Percentiles rank a stretch among this genome's conserved stretches.
Evolutionary conservation across 35 echinoderm and acorn worm genomes (phyloP).

Genomic region (Heliocidaris erythrogramma): DNA sequence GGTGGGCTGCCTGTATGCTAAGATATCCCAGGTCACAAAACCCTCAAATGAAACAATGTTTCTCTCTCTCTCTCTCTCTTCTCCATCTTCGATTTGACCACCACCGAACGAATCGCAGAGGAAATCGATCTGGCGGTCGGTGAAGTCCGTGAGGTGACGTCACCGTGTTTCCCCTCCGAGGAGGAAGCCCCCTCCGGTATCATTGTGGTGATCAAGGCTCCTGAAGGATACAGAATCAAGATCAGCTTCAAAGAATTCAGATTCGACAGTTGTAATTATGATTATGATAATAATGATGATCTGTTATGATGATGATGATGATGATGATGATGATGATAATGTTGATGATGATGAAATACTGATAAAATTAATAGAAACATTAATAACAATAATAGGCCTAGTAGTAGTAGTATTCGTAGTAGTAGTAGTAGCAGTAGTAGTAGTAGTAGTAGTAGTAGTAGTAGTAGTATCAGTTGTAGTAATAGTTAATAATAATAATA

Average conservation of each 20-base stretch:
- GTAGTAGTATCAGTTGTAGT: background rate
- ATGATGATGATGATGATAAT: background rate
- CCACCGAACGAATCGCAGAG: background rate
- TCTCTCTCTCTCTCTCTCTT: background rate
- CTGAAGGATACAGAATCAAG: conserved; percentile 36
- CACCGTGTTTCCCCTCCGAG: conserved; percentile 36
- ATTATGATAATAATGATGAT: background rate
- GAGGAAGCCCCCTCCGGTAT: background rate
- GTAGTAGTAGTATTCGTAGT: background rate
- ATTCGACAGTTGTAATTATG: background rate
- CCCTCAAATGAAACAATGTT: background rate
- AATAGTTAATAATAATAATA: background rate
- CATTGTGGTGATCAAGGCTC: background rate
- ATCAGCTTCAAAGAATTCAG: conserved; percentile 6
- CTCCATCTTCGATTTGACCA: background rate
- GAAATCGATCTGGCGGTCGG: background rate
- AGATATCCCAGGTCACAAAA: no score
- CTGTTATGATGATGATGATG: background rate
- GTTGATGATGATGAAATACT: background rate
- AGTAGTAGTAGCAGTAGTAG: background rate
- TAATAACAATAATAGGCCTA: background rate
- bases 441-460: conserved; percentile 21
- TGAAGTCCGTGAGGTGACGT: background rate
- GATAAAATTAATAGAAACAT: background rate
- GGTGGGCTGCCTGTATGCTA: no score